Evolutionary conservation across 2,797 vertebrate species (phyloP), one percentile per base, ranked within the genome.

Genomic region (Steatocranus sp.): DNA sequence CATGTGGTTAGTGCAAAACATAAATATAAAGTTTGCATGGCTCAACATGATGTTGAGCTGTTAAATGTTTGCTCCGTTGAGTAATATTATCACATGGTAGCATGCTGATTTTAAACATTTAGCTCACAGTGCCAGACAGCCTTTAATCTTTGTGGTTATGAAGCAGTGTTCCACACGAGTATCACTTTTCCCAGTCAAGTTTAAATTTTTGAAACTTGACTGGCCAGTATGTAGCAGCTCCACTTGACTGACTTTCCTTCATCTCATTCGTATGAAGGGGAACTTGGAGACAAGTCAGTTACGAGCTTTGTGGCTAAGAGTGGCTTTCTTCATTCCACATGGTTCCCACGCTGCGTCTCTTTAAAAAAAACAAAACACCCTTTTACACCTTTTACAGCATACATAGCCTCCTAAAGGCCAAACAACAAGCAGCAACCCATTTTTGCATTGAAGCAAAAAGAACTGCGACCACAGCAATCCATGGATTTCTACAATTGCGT

Each of bases 311-410:
- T 49, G 30, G 48, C 10, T 76, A 77, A 76, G 46, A 74, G 6
- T 38, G 23, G 27, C 32, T 51, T 49, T 63, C 17, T 58, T 56
- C 5, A 11, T 43, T 76, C 7, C 46, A 38, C 18, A 58, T 5
- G 25, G 18, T 11, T 58, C 23, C 12, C 9, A 70, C 3, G 3
- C 15, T 27, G 63, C 0, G 7, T 27, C 38, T 43, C 14, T 38
- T 51, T 7, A 0, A 1, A 5, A 9, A 12, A 34, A 1, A 2
- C 3, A 4, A 14, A n/a, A n/a, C 20, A 8, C 20, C 14, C 11
- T 43, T 27, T 27, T 46, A 27, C 20, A 46, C 10, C 23, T 70
- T 2, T 43, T 70, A 18, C 20, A 68, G 20, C 20, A 43, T 11
- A 68, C 38, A 70, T 25, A 70, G 38, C 15, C 23, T 17, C 38